Evolutionary conservation across 2,113 vertebrate genomes (phyloP), one percentile per base, ranked within the genome.

Genomic region (Shinisaurus crocodilurus): DNA sequence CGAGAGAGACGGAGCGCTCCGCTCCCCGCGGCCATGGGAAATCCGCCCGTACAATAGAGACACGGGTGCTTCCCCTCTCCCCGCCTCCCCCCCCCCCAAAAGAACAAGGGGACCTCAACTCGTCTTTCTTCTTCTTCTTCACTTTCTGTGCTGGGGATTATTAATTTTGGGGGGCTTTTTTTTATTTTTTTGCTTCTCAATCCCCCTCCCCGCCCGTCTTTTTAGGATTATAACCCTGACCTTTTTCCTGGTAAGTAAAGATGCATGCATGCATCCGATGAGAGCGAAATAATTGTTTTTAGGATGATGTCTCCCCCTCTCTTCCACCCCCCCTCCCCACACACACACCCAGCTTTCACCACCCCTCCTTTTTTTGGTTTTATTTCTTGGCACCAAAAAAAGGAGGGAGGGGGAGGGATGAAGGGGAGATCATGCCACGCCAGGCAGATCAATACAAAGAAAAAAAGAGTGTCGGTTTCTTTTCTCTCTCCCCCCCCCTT

Each of bases 11-110:
- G 95, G 2, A 60, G 69, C 80, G 37, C 80, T 32, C 92, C n/a
- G 94, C 96, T 94, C 96, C 88, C 93, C 94, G 88, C 94, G 89
- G 96, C 95, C 97, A 97, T 97, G 97, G 98, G 95, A 76, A 87
- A 98, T 97, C 96, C 96, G 95, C 96, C 98, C 97, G 98, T 90
- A 89, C 94, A 91, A 94, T 93, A 94, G 95, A 89, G 95, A 89
- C 92, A 85, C 72, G 85, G 93, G 94, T 85, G 89, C 69, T 50
- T 23, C 34, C 10, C 18, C 25, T 27, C n/a, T 57, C 8, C 34
- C 43, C 45, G 1, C 79, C 48, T 25, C 25, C 45, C 27, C n/a
- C 48, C n/a, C 37, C 54, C 1, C n/a, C 57, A 74, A 54, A 86
- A 74, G 29, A 65, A 88, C 86, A 90, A 37, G 77, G 89, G 69